Base-by-base conservation (phyloP, 2,888 invertebrate species). In the Antheraea assamensis region DNA sequence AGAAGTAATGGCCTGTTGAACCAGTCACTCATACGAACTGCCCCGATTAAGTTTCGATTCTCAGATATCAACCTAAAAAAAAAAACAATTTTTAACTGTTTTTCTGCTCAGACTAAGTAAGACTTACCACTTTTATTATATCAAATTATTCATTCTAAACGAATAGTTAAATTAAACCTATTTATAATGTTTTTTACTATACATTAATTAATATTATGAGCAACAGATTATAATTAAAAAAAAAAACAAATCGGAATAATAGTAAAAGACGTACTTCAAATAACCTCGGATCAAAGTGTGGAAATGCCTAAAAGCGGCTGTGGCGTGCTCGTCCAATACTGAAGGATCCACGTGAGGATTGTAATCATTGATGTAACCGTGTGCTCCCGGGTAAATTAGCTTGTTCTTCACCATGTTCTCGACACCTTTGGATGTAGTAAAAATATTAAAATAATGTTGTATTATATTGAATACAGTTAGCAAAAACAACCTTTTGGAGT, bases 261-360 rank as follows among this genome's bases (percentile, higher is more conserved):
- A 72, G 70, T 27, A 55, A 71, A 71, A 58, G 27, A 94, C 96
- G 92, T 93, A 97, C 97, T 96, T 95, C 73, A 97, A 92, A 80
- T 95, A 95, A 78, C 97, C 97, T 75, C 96, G 95, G 77, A 97
- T 97, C 70, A 96, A 90, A 0, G 96, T 95, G 83, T 97, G 97
- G 95, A 97, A 97, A 83, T 96, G 96, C 90, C 97, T 95, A 86
- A 96, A 97, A 10, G 97, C 97, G 13, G 96, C 96, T 0, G 95
- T 96, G 3, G 97, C 96, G 81, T 97, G 97, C 78, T 96, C 97
- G 77, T 97, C 96, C 72, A 97, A 86, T 0, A 96, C 90, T 10
- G 95, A 95, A 0, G 97, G 96, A 82, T 97, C 95, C 0, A 97
- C 96, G 49, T 90, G 88, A 0, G 96, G 95, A 77, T 96, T 95